Conservation (phyloP, 2,888 invertebrate species). For the Cephonodes hylas region DNA sequence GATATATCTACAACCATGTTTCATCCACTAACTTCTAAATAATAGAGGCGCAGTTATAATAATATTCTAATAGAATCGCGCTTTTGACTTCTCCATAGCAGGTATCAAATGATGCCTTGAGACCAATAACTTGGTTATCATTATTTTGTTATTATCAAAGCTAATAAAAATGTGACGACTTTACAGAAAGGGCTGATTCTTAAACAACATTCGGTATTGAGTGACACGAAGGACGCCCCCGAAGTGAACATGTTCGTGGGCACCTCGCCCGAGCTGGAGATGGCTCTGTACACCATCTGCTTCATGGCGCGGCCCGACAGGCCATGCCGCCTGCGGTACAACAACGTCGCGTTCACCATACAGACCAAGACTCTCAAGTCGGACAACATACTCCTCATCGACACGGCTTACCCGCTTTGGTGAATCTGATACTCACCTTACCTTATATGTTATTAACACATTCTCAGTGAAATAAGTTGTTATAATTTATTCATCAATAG, state of each 20-base stretch:
- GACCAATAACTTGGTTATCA: too few relatives aligned
- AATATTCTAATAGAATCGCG: too few relatives aligned
- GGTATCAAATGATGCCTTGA: too few relatives aligned
- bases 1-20: too few relatives aligned
- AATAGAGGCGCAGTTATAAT: too few relatives aligned
- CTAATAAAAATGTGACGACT: neutral
- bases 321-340: conserved; percentile 84
- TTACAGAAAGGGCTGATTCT: conserved; percentile 89
- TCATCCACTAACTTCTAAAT: too few relatives aligned
- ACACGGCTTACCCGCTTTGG: conserved; percentile 64
- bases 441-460: too few relatives aligned
- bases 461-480: neutral
- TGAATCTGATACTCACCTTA: conserved; percentile 27
- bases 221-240: conserved; percentile 87
- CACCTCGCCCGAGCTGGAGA: conserved; percentile 94
- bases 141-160: too few relatives aligned
- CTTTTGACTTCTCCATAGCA: too few relatives aligned
- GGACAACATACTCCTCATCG: conserved; percentile 64
- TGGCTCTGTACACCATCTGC: conserved; percentile 94
- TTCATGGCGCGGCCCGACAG: conserved; percentile 89
- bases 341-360: conserved; percentile 67
- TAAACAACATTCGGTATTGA: conserved; percentile 87
- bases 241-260: conserved; percentile 91
- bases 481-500: neutral
- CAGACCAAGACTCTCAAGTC: conserved; percentile 65